phyloP scores from a whole-genome alignment of 2,797 vertebrate species.

The Sebastes vulpes region DNA sequence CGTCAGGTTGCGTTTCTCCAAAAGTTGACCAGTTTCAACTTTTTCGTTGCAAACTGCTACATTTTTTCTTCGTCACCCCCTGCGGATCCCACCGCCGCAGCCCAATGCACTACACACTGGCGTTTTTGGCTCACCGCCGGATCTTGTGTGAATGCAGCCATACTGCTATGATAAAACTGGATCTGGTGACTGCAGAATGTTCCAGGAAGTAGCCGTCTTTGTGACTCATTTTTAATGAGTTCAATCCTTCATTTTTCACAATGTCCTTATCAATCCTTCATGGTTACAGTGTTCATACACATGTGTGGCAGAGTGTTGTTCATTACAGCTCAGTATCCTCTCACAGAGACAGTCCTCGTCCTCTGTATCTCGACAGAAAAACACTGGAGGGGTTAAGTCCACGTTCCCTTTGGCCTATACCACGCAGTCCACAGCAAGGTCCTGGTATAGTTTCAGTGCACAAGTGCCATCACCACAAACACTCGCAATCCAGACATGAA shows the following conservation, averaged over 20 bases:
- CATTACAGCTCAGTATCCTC: conserved; percentile 30
- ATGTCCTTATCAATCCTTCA: conserved; percentile 70
- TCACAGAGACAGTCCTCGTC: conserved; percentile 20
- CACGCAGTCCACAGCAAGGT: conserved; percentile 65
- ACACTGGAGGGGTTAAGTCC: conserved; percentile 16
- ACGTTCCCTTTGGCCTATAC: conserved; percentile 40
- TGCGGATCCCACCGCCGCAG: no score
- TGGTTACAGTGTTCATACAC: conserved; percentile 50
- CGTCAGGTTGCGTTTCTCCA: no score
- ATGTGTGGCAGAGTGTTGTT: conserved; percentile 44
- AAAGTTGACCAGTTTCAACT: no score
- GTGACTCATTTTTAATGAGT: conserved; percentile 49
- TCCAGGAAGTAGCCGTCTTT: conserved; percentile 38
- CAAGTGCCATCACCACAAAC: conserved; percentile 62
- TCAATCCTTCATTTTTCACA: conserved; percentile 81
- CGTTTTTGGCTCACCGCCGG: no score
- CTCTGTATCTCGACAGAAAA: conserved; percentile 8
- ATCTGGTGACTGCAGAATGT: conserved; percentile 31
- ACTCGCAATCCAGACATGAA: conserved; percentile 32
- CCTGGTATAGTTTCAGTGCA: conserved; percentile 56
- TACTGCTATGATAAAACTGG: conserved; percentile 13
- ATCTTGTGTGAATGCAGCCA: no score
- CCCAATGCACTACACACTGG: no score
- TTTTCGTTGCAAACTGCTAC: no score
- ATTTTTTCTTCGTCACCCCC: no score